Base-by-base conservation (phyloP, 2,113 vertebrate species). In the Turdus rufiventris region DNA sequence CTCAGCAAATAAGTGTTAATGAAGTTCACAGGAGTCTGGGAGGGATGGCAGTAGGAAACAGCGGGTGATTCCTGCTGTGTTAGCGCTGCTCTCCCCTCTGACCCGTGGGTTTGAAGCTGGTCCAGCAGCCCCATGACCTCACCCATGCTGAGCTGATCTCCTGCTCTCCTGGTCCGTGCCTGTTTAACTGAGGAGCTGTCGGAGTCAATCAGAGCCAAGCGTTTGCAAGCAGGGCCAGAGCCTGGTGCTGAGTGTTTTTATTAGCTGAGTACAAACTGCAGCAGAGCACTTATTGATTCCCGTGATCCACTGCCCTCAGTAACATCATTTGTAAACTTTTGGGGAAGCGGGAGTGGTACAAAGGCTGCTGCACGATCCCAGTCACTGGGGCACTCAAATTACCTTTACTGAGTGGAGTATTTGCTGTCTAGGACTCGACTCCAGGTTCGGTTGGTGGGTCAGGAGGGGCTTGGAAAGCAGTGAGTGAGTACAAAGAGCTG, bases 281-380 rank as follows among this genome's bases (percentile, higher is more conserved):
- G 77, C 68, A 47, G 61, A 84, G 86, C 29, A 18, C 21, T 92
- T 97, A 95, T 95, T 43, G 94, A 97, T 97, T 74, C 94, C 5
- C 0, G 43, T 90, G 89, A 94, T 96, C 95, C 92, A 88, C 73
- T 73, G 93, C 93, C 93, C 80, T 84, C 71, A 90, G 45, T 14
- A 92, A 63, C 76, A 71, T 42, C n/a, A 26, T 96, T 95, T 96
- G 89, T 97, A 96, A 95, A 95, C 84, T 94, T 97, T 96, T 95
- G 61, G 70, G 80, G 77, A 81, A 62, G 91, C 31, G 0, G 85
- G 68, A 91, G 68, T 5, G 57, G 60, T 33, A 47, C 50, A 58
- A 48, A 65, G 61, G 51, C 50, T 71, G 74, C 61, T 38, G 47
- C 18, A 4, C 4, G 34, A 75, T 73, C 84, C 10, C 47, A 92